phyloP scores from a whole-genome alignment of 2,113 vertebrate genomes.

The Dicrurus megarhynchus region DNA sequence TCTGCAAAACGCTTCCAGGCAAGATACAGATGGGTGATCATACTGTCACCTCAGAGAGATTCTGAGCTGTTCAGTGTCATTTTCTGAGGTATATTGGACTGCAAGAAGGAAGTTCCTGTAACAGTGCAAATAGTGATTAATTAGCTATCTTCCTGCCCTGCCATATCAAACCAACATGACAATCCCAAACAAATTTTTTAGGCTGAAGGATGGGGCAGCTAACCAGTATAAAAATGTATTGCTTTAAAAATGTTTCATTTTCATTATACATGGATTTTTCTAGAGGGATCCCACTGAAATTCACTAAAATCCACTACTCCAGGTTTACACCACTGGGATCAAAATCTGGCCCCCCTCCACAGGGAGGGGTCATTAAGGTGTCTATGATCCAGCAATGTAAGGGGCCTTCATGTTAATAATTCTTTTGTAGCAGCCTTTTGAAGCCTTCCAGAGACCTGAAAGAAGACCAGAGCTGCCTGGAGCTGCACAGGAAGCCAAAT shows the following conservation, averaged over 20 bases:
- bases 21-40: not conserved
- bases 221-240: not conserved
- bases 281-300: not conserved
- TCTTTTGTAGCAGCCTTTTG: not conserved
- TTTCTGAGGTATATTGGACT: fast-evolving
- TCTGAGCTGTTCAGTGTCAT: not conserved
- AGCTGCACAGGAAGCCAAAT: not conserved
- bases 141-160: not conserved
- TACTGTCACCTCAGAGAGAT: not conserved
- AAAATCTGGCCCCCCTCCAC: not conserved
- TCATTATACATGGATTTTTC: not conserved
- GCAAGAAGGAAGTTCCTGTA: not conserved
- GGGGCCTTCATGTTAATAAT: not conserved
- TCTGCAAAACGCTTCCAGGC: not conserved
- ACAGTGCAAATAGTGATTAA: not conserved
- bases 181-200: not conserved
- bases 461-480: not conserved
- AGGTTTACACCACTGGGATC: not conserved
- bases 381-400: not conserved
- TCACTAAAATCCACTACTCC: not conserved
- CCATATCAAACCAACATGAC: not conserved
- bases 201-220: not conserved
- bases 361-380: not conserved
- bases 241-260: not conserved
- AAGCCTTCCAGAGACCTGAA: not conserved